phyloP scores from a whole-genome alignment of 2,888 invertebrate species.

The Diabrotica balteata region DNA sequence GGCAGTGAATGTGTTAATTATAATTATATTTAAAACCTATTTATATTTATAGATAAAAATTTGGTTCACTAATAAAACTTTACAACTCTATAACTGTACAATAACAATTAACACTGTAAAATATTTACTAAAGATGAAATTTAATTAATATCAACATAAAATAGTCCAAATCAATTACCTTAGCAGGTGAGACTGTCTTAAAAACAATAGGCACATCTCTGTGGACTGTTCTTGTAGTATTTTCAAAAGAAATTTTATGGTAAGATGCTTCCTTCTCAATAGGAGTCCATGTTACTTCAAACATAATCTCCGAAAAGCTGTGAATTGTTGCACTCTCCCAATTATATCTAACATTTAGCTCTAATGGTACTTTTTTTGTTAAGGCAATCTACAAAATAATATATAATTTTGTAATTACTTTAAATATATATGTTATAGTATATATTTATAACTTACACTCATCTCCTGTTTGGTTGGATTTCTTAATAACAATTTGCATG shows the following conservation, averaged over 20 bases:
- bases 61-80: no score
- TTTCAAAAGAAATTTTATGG: conserved; percentile 68
- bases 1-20: no score
- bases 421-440: not conserved
- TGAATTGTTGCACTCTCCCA: conserved; percentile 65
- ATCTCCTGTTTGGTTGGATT: conserved; percentile 65
- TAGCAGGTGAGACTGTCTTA: conserved; percentile 61
- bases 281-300: conserved; percentile 73
- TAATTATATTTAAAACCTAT: no score
- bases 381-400: conserved; percentile 61
- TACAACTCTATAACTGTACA: no score
- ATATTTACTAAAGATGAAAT: no score
- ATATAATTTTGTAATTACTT: not conserved
- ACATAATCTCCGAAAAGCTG: conserved; percentile 63
- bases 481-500: conserved; percentile 64
- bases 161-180: conserved; percentile 42
- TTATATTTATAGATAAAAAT: no score
- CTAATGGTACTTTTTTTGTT: conserved; percentile 64
- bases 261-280: conserved; percentile 66
- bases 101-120: no score
- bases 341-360: conserved; percentile 66
- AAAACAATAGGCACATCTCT: conserved; percentile 72
- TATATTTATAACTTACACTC: conserved; percentile 53
- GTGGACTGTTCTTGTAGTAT: conserved; percentile 67
- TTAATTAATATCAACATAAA: no score